Percentiles rank a stretch among this genome's conserved stretches.
phyloP scores from a whole-genome alignment of 2,797 vertebrate species.

The Microtus californicus region DNA sequence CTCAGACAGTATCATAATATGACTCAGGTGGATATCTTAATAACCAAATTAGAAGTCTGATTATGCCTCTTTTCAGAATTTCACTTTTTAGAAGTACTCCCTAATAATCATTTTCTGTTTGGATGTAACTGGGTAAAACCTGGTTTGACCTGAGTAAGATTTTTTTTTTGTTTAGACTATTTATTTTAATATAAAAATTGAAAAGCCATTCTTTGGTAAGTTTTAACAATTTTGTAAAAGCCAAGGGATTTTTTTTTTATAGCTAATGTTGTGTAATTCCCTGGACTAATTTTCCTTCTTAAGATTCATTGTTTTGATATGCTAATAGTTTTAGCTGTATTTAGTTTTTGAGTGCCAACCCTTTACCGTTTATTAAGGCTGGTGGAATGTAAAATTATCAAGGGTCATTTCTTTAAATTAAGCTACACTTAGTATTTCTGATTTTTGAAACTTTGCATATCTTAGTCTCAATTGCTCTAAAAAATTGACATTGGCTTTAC shows the following conservation, averaged over 20 bases:
- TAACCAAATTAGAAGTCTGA: background rate
- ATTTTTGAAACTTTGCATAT: constrained; percentile 30
- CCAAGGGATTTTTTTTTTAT: background rate
- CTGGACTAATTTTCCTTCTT: background rate
- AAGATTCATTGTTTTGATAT: constrained; percentile 6
- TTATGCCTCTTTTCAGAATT: constrained; percentile 17
- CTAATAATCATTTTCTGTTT: constrained; percentile 49
- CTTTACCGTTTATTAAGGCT: background rate
- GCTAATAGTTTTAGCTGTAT: constrained; percentile 49
- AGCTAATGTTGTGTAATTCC: background rate
- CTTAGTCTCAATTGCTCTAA: constrained; percentile 19
- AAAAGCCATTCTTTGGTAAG: background rate
- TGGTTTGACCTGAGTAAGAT: background rate
- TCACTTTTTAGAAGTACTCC: background rate
- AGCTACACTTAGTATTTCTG: constrained; percentile 1
- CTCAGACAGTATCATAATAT: background rate
- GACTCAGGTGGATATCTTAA: constrained; percentile 14
- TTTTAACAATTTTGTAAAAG: constrained; percentile 33
- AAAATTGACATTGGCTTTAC: constrained; percentile 34
- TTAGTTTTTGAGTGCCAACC: background rate
- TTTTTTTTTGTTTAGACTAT: constrained; percentile 9
- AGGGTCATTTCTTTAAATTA: constrained; percentile 39
- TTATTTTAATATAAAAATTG: constrained; percentile 41
- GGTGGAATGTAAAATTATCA: background rate
- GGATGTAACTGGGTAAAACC: constrained; percentile 46